Evolutionary conservation across 2,113 vertebrate species (phyloP), one percentile per base, ranked within the genome.

Genomic region (Cephalopholis sonnerati): DNA sequence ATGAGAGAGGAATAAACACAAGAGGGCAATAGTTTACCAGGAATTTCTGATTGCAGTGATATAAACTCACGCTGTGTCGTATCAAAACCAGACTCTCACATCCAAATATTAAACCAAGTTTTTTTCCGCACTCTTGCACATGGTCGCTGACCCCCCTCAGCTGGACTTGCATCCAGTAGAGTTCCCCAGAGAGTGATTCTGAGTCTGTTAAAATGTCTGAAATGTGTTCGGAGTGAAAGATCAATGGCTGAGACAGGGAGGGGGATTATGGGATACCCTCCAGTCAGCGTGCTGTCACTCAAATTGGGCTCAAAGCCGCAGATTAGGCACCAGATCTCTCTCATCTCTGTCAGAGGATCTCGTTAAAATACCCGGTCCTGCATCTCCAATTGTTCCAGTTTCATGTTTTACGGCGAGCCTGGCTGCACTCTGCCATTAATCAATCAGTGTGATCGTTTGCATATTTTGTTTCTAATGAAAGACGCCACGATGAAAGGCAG

Each of bases 11-110:
- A 75, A 91, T 88, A 94, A 93, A 95, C 93, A 95, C 93, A 95
- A 95, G 94, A 95, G 94, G 93, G 93, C 94, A 96, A 94, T 83
- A 92, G 89, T 90, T 93, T 92, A 92, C 93, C 90, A 93, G 74
- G 77, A 90, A 93, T 91, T 66, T 79, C 8, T 86, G 80, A 83
- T 81, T 77, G 75, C 17, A 76, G 73, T 46, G 58, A 65, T 72
- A 64, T 62, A 63, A 80, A 85, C 66, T 46, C 70, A 44, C 74
- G 59, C 63, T 72, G 67, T 24, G 58, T 54, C 39, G 5, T 68
- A 85, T 86, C 63, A 90, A 86, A 88, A 87, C 64, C 81, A 91
- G 82, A 84, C 69, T 18, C 29, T 29, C 58, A 55, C 4, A 61
- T 72, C 22, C 62, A 75, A n/a, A 55, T 81, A 87, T 77, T 27